Evolutionary conservation across 2,113 vertebrate genomes (phyloP).

Genomic region (Sorex araneus): DNA sequence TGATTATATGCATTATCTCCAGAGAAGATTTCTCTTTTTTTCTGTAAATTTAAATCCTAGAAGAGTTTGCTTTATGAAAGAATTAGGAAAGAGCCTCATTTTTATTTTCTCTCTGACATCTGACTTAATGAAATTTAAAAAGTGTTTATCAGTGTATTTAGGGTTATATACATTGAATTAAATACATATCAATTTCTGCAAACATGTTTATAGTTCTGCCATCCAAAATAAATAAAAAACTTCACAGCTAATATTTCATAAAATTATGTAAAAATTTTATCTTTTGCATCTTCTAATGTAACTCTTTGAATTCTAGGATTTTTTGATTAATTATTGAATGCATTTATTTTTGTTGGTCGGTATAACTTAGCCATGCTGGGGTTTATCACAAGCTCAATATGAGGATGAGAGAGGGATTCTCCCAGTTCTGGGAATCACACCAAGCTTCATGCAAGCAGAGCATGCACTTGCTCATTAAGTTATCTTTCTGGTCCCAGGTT

Average conservation of each 20-base stretch:
- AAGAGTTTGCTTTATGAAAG: constrained; percentile 62
- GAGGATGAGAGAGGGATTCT: too few relatives aligned
- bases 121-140: constrained; percentile 61
- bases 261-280: not conserved
- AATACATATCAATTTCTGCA: not conserved
- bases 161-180: not conserved
- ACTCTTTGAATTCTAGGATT: too few relatives aligned
- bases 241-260: not conserved
- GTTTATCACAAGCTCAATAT: too few relatives aligned
- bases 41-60: constrained; percentile 76
- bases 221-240: not conserved
- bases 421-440: too few relatives aligned
- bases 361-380: too few relatives aligned
- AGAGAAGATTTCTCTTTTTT: constrained; percentile 65
- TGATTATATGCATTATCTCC: constrained; percentile 81
- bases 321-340: too few relatives aligned
- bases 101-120: constrained; percentile 38
- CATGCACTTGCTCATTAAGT: too few relatives aligned
- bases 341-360: too few relatives aligned
- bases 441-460: too few relatives aligned
- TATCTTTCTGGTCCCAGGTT: too few relatives aligned
- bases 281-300: not conserved
- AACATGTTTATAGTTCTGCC: not conserved
- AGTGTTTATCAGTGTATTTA: not conserved
- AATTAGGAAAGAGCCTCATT: constrained; percentile 12